Percentiles rank a stretch among this genome's conserved stretches.
Evolutionary conservation across 2,797 vertebrate genomes (phyloP).

Genomic region (Fistularia commersonii): DNA sequence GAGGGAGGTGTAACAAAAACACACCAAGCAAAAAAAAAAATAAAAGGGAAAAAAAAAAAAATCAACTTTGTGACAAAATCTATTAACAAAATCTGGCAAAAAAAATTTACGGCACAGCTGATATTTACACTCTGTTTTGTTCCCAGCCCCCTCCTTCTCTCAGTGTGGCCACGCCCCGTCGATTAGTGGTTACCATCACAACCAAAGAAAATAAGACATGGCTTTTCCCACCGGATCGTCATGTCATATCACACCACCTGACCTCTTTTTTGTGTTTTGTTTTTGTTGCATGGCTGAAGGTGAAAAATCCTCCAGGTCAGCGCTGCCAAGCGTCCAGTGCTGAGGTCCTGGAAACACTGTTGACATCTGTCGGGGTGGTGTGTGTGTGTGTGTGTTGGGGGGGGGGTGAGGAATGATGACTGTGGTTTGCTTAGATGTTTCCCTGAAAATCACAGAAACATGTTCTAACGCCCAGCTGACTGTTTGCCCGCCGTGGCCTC

Average conservation of each 20-base stretch:
- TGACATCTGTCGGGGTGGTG: slow-evolving; percentile 12
- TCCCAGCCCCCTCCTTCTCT: slow-evolving; percentile 14
- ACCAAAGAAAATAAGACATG: slow-evolving; percentile 7
- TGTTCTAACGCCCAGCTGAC: slow-evolving; percentile 23
- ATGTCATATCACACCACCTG: background rate
- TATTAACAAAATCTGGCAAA: slow-evolving; percentile 45
- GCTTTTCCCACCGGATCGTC: slow-evolving; percentile 27
- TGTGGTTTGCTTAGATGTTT: slow-evolving; percentile 15
- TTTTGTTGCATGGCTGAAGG: slow-evolving; percentile 26
- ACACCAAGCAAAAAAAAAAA: slow-evolving; percentile 35
- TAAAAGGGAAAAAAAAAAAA: slow-evolving; percentile 17
- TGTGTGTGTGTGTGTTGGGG: background rate
- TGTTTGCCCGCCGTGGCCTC: background rate
- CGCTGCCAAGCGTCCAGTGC: slow-evolving; percentile 2
- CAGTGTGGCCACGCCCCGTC: slow-evolving; percentile 8
- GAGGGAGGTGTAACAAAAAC: slow-evolving; percentile 46
- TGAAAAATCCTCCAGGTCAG: too few relatives aligned
- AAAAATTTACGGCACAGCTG: slow-evolving; percentile 45
- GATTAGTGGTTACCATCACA: slow-evolving; percentile 38
- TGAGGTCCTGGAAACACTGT: slow-evolving; percentile 4
- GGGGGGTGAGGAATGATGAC: slow-evolving; percentile 7
- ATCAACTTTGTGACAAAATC: slow-evolving; percentile 18
- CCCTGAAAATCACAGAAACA: slow-evolving; percentile 43
- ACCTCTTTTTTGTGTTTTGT: background rate
- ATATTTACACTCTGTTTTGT: slow-evolving; percentile 41